These are phyloP conservation scores for Poeciliopsis turneri DNA, from an alignment of 2,797 vertebrate genomes.

Conservation along the genomic window DNA sequence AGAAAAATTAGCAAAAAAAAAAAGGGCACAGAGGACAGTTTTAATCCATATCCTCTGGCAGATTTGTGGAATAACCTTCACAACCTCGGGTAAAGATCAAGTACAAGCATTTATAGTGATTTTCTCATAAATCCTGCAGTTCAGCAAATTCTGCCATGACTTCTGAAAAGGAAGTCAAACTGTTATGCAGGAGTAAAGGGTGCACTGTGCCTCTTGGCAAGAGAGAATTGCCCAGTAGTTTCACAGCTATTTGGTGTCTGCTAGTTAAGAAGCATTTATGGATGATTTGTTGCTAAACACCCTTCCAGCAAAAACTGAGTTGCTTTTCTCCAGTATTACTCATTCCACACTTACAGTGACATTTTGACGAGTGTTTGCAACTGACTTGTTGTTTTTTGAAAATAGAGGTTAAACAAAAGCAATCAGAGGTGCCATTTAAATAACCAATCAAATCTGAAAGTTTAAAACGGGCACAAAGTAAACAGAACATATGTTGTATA, in stretches of 20 bases:
- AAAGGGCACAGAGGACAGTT: background rate
- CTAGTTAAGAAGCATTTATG: background rate
- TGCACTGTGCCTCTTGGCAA: background rate
- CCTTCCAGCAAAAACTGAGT: background rate
- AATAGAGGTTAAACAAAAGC: background rate
- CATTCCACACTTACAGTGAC: background rate
- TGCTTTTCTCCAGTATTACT: background rate
- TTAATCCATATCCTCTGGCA: conserved; percentile 1
- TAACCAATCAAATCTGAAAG: background rate
- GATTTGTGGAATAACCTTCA: conserved; percentile 5
- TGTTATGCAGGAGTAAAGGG: background rate
- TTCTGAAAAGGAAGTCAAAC: conserved; percentile 1
- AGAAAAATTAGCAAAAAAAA: background rate
- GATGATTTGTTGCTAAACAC: background rate
- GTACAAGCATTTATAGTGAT: conserved; percentile 2
- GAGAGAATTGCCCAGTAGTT: background rate
- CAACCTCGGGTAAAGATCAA: background rate
- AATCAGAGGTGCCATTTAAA: background rate
- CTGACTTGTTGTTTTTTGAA: background rate
- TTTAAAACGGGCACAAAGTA: background rate
- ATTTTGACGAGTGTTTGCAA: background rate
- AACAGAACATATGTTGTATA: background rate
- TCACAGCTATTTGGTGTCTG: background rate
- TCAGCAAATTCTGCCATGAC: conserved; percentile 7
- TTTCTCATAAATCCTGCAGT: conserved; percentile 2